Evolutionary conservation across 2,113 vertebrate genomes (phyloP), one percentile per base, ranked within the genome.

Genomic region (Ploceus nigricollis): DNA sequence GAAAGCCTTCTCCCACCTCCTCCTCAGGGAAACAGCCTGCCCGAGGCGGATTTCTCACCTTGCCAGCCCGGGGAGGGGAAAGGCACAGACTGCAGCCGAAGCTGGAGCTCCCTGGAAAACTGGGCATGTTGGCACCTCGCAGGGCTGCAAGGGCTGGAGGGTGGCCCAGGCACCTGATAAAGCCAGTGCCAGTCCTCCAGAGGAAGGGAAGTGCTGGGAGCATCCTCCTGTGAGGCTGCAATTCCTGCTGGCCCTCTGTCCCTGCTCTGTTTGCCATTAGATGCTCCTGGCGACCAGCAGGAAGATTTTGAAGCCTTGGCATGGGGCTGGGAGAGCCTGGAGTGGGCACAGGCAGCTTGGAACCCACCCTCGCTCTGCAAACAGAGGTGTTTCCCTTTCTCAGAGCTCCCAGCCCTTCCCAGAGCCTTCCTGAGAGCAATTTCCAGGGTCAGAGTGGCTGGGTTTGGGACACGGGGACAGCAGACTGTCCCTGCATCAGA

Each of bases 1-100:
- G 80, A 48, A 87, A 91, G 44, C n/a, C 54, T 75, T 68, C 69
- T 95, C 61, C 87, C 90, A 93, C 20, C 50, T 89, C 9, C 50
- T 87, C 13, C 75, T 85, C 5, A 2, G 71, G 57, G 39, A 91
- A 93, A 33, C 63, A 57, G 72, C 73, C 56, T 21, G 45, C 93
- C 89, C 0, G 1, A 79, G 81, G 71, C 4, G 0, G 1, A n/a
- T 81, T 82, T 72, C 84, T 82, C 71, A 27, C 84, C 24, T 76
- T 1, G 0, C 7, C 35, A 71, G 84, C 61, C 75, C 0, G 0
- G 18, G 15, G 47, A n/a, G 11, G 27, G 48, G 31, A 78, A 56
- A 85, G 45, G 57, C 48, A 33, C 50, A 42, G 24, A 42, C 3
- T 8, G 70, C 82, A 35, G 65, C 47, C 0, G 4, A 16, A 17